Conservation (phyloP, 2,888 invertebrate species). For the Axea sp. region DNA sequence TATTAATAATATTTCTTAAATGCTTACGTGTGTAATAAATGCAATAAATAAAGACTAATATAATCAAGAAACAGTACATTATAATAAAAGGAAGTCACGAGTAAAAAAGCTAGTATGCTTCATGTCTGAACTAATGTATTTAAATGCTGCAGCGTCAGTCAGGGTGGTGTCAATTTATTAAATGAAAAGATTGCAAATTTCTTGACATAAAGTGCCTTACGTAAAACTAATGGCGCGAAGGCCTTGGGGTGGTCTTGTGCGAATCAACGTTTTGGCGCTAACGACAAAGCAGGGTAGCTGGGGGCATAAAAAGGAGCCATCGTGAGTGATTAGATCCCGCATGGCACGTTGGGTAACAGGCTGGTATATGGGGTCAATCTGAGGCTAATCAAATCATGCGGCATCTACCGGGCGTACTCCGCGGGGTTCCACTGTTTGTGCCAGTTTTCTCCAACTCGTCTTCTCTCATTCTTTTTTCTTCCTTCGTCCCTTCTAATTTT, state of each 20-base stretch:
- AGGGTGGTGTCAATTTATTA: constrained; percentile 77
- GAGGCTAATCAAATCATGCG: constrained; percentile 80
- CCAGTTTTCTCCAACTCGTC: constrained; percentile 53
- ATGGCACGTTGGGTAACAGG: constrained; percentile 64
- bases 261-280: constrained; percentile 51
- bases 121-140: constrained; percentile 73
- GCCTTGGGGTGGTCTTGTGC: constrained; percentile 63
- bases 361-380: constrained; percentile 77
- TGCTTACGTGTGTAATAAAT: too few relatives aligned
- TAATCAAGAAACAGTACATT: too few relatives aligned
- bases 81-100: too few relatives aligned
- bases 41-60: too few relatives aligned
- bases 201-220: constrained; percentile 78
- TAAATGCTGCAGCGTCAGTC: constrained; percentile 75
- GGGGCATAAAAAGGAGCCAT: constrained; percentile 69
- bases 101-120: constrained; percentile 41
- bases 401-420: constrained; percentile 67
- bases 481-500: too few relatives aligned
- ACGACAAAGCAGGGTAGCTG: constrained; percentile 53
- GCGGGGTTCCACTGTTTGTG: constrained; percentile 60
- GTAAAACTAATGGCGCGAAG: constrained; percentile 77
- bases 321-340: constrained; percentile 73
- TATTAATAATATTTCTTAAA: too few relatives aligned
- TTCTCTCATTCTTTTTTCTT: constrained; percentile 60
- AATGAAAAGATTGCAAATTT: constrained; percentile 80